phyloP scores from a whole-genome alignment of 2,113 vertebrate genomes.

The Passer montanus region DNA sequence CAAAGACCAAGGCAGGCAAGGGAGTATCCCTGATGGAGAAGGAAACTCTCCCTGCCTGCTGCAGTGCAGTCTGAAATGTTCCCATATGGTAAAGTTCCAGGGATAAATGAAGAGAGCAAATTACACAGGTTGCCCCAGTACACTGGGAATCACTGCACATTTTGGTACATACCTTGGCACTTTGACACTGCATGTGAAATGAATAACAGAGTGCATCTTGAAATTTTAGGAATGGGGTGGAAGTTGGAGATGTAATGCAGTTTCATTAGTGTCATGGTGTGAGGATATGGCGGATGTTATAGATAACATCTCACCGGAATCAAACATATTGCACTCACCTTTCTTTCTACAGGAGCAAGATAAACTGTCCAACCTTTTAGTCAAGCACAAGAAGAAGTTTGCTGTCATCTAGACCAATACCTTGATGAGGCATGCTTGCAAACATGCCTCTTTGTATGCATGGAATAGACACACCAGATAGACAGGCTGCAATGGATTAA shows the following conservation, averaged over 20 bases:
- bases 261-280: not conserved
- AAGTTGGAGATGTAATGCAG: not conserved
- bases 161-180: not conserved
- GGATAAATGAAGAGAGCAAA: constrained; percentile 21
- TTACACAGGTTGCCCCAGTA: not conserved
- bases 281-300: not conserved
- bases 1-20: not conserved
- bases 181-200: not conserved
- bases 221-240: not conserved
- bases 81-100: not conserved
- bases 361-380: not conserved
- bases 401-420: not conserved
- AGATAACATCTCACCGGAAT: not conserved
- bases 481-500: not conserved
- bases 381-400: not conserved
- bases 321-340: not conserved
- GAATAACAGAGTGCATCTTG: not conserved
- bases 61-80: constrained; percentile 6
- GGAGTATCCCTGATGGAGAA: not conserved
- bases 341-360: not conserved
- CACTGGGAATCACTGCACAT: not conserved
- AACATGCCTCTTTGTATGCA: not conserved
- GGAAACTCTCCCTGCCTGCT: not conserved
- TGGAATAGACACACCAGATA: not conserved
- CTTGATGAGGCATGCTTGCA: not conserved